Base-by-base conservation (phyloP, 1,140 invertebrate species). In the Zeugodacus cucurbitae region DNA sequence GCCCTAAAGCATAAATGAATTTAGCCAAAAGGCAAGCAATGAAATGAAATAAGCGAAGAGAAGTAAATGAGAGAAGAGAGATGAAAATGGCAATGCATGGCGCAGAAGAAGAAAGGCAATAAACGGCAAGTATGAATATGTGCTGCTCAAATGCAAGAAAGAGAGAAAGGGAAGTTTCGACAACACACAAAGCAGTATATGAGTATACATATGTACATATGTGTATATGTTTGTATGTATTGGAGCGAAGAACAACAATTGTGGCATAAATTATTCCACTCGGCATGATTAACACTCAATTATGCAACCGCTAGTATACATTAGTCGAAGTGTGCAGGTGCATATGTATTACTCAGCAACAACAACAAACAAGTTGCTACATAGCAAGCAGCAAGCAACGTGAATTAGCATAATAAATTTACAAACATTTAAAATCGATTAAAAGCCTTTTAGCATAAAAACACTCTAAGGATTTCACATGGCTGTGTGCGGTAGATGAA, bases 361-460 rank as follows among this genome's bases (percentile, higher is more conserved):
- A 22, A 22, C 74, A 41, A n/a, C 34, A 44, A 44, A 11, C 70
- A 29, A 74, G 2, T 22, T n/a, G 41, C 34, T 29, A n/a, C 34
- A 14, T 82, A 41, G 22, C 26, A 48, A 26, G 37, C 7, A 41
- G 22, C 26, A 48, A 26, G 37, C 7, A 48, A 48, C 11, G 37
- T 41, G 29, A 48, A 90, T 89, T 90, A 88, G 89, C 88, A 90
- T 89, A 91, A 90, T 89, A 89, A 91, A 90, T 89, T 90, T 89
- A 88, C 82, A 91, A 88, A 67, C 87, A 88, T 90, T 90, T 89
- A 88, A 90, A 90, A 91, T 89, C 90, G 91, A 91, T 91, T 91
- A 91, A 91, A 90, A 91, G 90, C 87, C 90, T 91, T 91, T 91
- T 91, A 91, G 90, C 88, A 89, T 17, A 59, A 86, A 86, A 57